A percentile compares a stretch with the other conserved stretches of the same genome.
Evolutionary conservation across 2,797 vertebrate genomes (phyloP).

Genomic region (Acanthornis magna): DNA sequence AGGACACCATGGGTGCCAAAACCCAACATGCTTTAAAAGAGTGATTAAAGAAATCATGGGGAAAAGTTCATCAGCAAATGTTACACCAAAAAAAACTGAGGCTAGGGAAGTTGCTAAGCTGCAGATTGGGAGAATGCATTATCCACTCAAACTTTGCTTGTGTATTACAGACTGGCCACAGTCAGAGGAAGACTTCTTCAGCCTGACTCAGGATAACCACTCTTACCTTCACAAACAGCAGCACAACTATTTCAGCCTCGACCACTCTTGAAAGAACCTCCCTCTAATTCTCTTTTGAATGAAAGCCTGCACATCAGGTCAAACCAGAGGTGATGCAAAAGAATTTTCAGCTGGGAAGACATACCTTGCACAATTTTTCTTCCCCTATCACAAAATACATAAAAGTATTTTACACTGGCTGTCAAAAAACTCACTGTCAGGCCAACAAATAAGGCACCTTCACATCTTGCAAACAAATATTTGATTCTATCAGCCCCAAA

Average conservation of each 20-base stretch:
- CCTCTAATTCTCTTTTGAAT: background rate
- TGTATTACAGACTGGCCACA: background rate
- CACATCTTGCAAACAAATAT: background rate
- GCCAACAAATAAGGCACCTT: background rate
- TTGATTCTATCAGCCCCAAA: background rate
- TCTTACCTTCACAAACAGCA: background rate
- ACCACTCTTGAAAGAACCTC: background rate
- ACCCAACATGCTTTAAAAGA: background rate
- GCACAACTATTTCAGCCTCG: background rate
- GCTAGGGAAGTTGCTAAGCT: background rate
- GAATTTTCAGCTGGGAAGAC: background rate
- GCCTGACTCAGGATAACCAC: background rate
- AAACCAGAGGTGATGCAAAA: background rate
- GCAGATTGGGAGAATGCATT: background rate
- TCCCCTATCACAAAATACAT: background rate
- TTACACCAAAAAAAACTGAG: background rate
- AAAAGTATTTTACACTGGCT: accelerated
- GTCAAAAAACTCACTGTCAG: background rate
- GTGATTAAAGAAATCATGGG: background rate
- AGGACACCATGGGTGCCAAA: background rate
- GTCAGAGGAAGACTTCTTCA: background rate
- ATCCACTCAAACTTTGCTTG: background rate
- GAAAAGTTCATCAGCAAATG: background rate
- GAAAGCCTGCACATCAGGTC: background rate
- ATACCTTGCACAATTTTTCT: background rate